Evolutionary conservation across 2,888 invertebrate genomes (phyloP), one percentile per base, ranked within the genome.

Genomic region (Ormyrus thymus): DNA sequence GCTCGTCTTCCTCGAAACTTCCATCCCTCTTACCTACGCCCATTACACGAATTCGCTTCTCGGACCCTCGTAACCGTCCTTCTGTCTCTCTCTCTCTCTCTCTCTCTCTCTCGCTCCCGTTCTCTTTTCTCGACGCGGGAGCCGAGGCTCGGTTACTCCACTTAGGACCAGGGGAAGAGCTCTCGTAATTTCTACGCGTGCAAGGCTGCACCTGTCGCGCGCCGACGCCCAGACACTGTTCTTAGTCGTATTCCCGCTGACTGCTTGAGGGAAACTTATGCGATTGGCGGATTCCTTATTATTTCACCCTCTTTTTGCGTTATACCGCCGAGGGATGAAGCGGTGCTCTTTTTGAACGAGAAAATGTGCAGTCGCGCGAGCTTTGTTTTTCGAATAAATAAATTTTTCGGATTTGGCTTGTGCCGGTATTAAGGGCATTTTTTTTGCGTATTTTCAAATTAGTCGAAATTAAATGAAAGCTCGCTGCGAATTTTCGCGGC

Each of bases 151-250:
- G 65, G 66, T 76, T 71, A 68, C 69, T 73, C 69, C 73, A 64
- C 73, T 73, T 76, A 73, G 50, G 51, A 5, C 15, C 68, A 7
- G 46, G 56, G 59, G 59, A 55, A 73, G 73, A 76, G 76, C 72
- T 73, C 73, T 65, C 80, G 72, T 80, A 80, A 80, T 77, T 80
- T 80, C 76, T 77, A 74, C 59, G 70, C 76, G 76, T 70, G 73
- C 76, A 65, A 66, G 13, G 51, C 50, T 70, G 80, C 76, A 77
- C 80, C 80, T 80, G 76, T 80, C 76, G 76, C 76, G 59, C 62
- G 50, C 53, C 51, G 13, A 7, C 51, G 64, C 51, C 13, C 62
- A 9, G 56, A 43, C 58, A 10, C n/a, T 51, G 53, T n/a, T 46
- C 62, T 62, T 59, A 50, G n/a, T 73, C 56, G 48, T 61, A 65